Evolutionary conservation across 1,140 invertebrate species (phyloP), one percentile per base, ranked within the genome.

Genomic region (Brachionus plicatilis): DNA sequence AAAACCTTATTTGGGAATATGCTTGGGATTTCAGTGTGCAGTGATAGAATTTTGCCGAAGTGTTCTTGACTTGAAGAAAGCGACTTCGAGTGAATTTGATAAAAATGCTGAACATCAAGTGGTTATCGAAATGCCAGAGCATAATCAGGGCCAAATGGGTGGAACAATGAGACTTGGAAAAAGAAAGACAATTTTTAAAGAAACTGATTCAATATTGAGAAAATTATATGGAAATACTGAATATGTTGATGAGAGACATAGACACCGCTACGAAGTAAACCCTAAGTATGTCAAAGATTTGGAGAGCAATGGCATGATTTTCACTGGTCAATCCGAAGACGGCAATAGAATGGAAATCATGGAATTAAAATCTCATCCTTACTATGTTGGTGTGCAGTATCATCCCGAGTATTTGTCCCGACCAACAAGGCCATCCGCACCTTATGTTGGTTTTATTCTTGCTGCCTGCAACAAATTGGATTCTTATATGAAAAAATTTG

Each of bases 81-180:
- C 96, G 0, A 94, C 97, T 87, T 94, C 93, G 11, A 94, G 94
- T 1, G 97, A 99, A 91, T 93, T 96, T 33, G 91, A 94, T 86
- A 91, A 92, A 0, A 88, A 93, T 3, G 93, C 94, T 20, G 89
- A 90, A 27, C 88, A 94, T 85, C 93, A 94, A 27, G 90, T 98
- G 37, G 94, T 99, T 1, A 96, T 99, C 84, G 96, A 99, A 86
- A 99, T 99, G 98, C 96, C 96, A 0, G 98, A 99, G 91, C 95
- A 99, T 89, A 95, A 96, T 89, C 92, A 92, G 5, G 95, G 95
- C 41, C 91, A 94, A 85, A 93, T 98, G 91, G 98, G 98, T 5
- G 98, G 96, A 27, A 99, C 98, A 0, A 99, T 99, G 98, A 91
- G 98, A 84, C 90, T 99, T 9, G 98, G 98, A 11, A 95, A 94